These are phyloP conservation scores for Pterocles gutturalis DNA, from an alignment of 2,113 vertebrate genomes.

Conservation along the genomic window DNA sequence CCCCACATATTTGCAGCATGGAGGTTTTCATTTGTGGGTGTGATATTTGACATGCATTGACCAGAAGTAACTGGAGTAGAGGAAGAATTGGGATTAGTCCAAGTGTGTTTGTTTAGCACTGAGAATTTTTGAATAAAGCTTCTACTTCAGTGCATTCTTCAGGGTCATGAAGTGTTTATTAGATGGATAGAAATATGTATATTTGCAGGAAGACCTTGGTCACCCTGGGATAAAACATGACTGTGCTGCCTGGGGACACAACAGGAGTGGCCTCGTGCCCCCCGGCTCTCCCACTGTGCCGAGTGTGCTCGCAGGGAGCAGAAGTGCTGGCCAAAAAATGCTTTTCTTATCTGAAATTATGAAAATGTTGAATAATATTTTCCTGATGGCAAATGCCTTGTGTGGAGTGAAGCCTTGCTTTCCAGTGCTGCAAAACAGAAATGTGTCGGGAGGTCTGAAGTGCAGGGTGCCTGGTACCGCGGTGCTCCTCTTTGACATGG, in stretches of 20 bases:
- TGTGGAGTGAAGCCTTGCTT: not conserved
- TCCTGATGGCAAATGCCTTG: not conserved
- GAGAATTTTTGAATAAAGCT: not conserved
- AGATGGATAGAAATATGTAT: not conserved
- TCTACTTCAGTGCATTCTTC: not conserved
- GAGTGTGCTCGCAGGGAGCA: rapidly evolving
- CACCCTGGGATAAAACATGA: not conserved
- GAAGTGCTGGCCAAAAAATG: not conserved
- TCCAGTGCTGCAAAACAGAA: not conserved
- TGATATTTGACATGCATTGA: rapidly evolving
- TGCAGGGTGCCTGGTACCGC: not conserved
- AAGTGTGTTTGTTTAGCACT: not conserved
- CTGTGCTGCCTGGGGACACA: not conserved
- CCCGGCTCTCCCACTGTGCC: not conserved
- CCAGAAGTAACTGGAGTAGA: not conserved
- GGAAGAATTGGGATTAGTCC: not conserved
- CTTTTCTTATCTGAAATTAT: no score
- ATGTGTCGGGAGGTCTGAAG: not conserved
- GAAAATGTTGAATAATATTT: no score
- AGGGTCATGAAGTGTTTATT: not conserved
- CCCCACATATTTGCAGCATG: not conserved
- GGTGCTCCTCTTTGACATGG: rapidly evolving
- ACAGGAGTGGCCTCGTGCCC: not conserved
- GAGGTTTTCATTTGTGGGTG: not conserved
- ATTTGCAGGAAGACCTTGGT: not conserved